These are phyloP conservation scores for Amia ocellicauda DNA, from an alignment of 2,113 vertebrate species.

Conservation along the genomic window DNA sequence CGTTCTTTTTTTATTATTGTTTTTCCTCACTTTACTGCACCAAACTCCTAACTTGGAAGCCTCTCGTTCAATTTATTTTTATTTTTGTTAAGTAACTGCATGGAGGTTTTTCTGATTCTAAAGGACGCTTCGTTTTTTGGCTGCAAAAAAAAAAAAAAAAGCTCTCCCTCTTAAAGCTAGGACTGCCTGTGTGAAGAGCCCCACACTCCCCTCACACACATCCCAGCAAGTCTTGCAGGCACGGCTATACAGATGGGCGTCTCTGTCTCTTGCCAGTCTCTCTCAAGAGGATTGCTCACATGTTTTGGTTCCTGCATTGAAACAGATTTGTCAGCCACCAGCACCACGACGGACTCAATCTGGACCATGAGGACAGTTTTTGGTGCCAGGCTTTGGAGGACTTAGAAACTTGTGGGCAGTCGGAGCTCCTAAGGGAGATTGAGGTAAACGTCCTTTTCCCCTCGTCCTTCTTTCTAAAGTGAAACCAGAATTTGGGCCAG, in stretches of 20 bases:
- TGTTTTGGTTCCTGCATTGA: slow-evolving; percentile 86
- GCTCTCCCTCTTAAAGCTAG: slow-evolving; percentile 45
- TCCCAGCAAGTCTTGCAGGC: slow-evolving; percentile 57
- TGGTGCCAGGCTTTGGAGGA: slow-evolving; percentile 96
- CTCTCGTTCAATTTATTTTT: slow-evolving; percentile 40
- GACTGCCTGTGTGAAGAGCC: slow-evolving; percentile 64
- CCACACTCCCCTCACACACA: slow-evolving; percentile 44
- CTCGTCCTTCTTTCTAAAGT: background rate
- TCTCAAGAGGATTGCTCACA: slow-evolving; percentile 63
- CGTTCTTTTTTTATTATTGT: slow-evolving; percentile 54
- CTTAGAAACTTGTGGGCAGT: slow-evolving; percentile 96
- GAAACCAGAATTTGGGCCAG: too few species aligned
- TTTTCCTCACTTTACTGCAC: slow-evolving; percentile 58
- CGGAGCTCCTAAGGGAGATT: slow-evolving; percentile 93
- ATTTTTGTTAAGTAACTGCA: slow-evolving; percentile 58
- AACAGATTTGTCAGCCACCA: slow-evolving; percentile 85
- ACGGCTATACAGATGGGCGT: slow-evolving; percentile 57
- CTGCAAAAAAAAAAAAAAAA: slow-evolving; percentile 44
- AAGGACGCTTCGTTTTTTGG: slow-evolving; percentile 45
- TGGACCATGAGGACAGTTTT: slow-evolving; percentile 83
- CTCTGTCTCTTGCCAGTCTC: slow-evolving; percentile 50
- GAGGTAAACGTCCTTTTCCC: slow-evolving; percentile 71
- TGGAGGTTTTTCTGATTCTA: slow-evolving; percentile 55
- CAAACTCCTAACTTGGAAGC: slow-evolving; percentile 57
- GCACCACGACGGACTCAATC: slow-evolving; percentile 77